Conservation (phyloP, 1,140 invertebrate species). For the Drosophila orena region DNA sequence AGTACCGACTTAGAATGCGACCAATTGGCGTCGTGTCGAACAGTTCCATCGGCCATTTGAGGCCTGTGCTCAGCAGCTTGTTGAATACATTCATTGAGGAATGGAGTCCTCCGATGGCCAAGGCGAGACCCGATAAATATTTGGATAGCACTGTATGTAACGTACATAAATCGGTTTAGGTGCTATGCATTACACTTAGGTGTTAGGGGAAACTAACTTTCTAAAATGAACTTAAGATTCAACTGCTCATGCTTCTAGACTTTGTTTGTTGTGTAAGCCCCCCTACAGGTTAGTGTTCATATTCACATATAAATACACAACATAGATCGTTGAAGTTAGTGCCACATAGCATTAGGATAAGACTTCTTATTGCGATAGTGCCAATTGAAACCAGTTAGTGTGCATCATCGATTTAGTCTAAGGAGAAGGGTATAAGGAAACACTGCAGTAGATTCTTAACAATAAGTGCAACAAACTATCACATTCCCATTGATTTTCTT, state of each 20-base stretch:
- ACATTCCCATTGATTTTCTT: background rate
- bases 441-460: background rate
- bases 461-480: background rate
- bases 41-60: constrained; percentile 90
- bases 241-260: constrained; percentile 22
- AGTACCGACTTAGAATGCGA: constrained; percentile 91
- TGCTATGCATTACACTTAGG: background rate
- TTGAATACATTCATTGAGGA: constrained; percentile 86
- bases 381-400: constrained; percentile 4
- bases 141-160: constrained; percentile 81
- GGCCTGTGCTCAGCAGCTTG: constrained; percentile 87
- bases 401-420: background rate
- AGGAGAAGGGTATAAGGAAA: background rate
- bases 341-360: constrained; percentile 12
- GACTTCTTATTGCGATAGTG: background rate
- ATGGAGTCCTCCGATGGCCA: constrained; percentile 85
- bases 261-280: constrained; percentile 30
- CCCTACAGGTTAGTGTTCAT: constrained; percentile 37
- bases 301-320: constrained; percentile 36
- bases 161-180: constrained; percentile 37
- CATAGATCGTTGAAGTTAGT: constrained; percentile 30
- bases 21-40: constrained; percentile 92
- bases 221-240: constrained; percentile 8
- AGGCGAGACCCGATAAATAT: constrained; percentile 76
- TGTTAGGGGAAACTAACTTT: constrained; percentile 12